Conservation (phyloP, 1,140 invertebrate species). For the Cydia splendana region DNA sequence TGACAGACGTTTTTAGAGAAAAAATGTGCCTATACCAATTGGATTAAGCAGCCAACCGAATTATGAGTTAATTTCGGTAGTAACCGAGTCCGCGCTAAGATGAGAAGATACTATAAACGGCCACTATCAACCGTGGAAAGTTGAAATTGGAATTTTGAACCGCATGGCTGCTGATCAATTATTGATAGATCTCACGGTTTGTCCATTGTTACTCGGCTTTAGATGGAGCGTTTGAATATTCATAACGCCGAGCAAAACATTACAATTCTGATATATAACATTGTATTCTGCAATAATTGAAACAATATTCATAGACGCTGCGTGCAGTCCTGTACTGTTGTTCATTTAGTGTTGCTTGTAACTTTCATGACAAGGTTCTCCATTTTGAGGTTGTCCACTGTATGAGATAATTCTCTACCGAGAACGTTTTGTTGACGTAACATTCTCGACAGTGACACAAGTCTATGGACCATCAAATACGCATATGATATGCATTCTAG, state of each 20-base stretch:
- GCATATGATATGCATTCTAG: background rate
- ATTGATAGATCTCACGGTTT: constrained; percentile 26
- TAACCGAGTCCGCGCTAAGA: background rate
- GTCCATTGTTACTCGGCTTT: constrained; percentile 15
- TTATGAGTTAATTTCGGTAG: background rate
- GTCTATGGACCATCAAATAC: background rate
- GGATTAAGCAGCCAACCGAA: background rate
- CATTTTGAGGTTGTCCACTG: background rate
- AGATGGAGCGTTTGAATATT: constrained; percentile 15
- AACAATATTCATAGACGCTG: background rate
- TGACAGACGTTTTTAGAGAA: too few relatives aligned
- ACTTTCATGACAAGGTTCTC: background rate
- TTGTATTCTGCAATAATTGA: background rate
- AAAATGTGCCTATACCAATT: background rate
- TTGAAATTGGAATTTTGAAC: constrained; percentile 11
- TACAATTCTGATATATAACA: constrained; percentile 26
- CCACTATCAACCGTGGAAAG: constrained; percentile 12
- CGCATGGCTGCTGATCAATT: constrained; percentile 12
- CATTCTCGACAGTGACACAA: background rate
- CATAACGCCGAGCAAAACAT: background rate
- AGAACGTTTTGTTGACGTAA: background rate
- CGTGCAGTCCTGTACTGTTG: background rate
- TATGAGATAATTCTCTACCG: background rate
- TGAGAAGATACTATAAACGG: background rate
- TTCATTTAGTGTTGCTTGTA: background rate